Base-by-base conservation (phyloP, 2,113 vertebrate genomes). In the Hippocampus mohnikei region DNA sequence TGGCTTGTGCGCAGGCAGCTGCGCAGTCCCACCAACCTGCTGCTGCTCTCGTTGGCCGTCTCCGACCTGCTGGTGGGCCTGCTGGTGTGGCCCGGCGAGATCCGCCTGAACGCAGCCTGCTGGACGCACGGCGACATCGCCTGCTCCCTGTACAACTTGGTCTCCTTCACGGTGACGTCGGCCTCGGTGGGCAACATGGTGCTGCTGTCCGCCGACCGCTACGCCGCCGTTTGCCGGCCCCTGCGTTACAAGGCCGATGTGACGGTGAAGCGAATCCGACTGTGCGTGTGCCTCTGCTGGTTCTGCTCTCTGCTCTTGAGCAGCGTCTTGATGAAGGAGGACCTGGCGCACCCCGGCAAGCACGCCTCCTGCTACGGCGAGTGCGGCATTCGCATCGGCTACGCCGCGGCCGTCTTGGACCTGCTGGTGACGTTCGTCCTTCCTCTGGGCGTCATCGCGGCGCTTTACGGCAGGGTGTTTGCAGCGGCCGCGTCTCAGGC, bases 21-120 rank as follows among this genome's bases (percentile, higher is more conserved):
- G 4, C 90, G 90, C 77, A 90, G 75, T 9, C 81, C 88, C 52
- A 90, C 90, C 59, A 91, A 92, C 66, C 61, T 86, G 58, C 83
- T 93, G 15, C 75, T 92, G 58, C 84, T 91, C 67, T 92, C 91
- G 62, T 81, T 92, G 83, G 90, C 89, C 29, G 13, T 80, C 53
- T 84, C 84, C 1, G 90, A 91, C 79, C 77, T 91, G 56, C 78
- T 89, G 0, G 75, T 90, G 0, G 90, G 89, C 66, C 72, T 90
- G 56, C 33, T 94, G 72, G 69, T 95, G 75, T 94, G 95, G 94
- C 94, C 95, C 13, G 93, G 91, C 41, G 95, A 89, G 15, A 77
- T 84, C 1, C 59, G 72, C 1, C 48, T 84, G 10, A 77, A 77
- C 40, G 80, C 85, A 55, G 67, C 60, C 40, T 92, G 89, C 78